Percentiles rank a stretch among this genome's conserved stretches.
Evolutionary conservation across 2,888 invertebrate species (phyloP).

Genomic region (Drosophila merina): DNA sequence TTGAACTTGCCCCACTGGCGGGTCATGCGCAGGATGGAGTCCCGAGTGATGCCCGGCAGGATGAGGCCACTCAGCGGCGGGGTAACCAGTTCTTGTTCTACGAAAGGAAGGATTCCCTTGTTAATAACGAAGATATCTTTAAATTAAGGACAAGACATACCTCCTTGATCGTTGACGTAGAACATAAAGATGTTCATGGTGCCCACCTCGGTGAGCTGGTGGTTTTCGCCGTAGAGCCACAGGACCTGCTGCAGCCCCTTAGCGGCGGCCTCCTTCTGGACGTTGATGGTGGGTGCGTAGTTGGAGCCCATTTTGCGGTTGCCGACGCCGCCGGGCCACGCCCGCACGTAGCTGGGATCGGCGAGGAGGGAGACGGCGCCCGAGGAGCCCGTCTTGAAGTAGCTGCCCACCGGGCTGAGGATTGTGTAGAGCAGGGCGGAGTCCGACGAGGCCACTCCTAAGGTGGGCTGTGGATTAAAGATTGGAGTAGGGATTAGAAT

Average conservation of each 20-base stretch:
- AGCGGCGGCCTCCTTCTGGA: conserved; percentile 90
- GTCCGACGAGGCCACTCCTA: conserved; percentile 94
- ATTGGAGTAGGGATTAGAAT: conserved; percentile 22
- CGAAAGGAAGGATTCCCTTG: conserved; percentile 35
- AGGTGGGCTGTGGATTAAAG: conserved; percentile 88
- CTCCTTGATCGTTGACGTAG: conserved; percentile 94
- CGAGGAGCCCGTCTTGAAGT: conserved; percentile 89
- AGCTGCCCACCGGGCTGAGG: conserved; percentile 96
- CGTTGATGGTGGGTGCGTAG: conserved; percentile 93
- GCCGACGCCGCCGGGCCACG: conserved; percentile 97
- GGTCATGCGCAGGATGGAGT: conserved; percentile 92
- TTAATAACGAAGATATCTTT: neutral
- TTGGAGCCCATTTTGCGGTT: conserved; percentile 98
- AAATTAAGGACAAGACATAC: conserved; percentile 84
- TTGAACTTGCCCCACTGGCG: conserved; percentile 94
- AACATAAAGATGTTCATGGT: conserved; percentile 99
- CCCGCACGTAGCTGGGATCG: conserved; percentile 93
- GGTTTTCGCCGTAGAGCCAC: conserved; percentile 97
- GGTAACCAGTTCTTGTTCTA: conserved; percentile 96
- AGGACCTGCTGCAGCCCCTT: conserved; percentile 96
- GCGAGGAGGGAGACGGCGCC: conserved; percentile 94
- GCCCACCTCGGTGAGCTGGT: conserved; percentile 98
- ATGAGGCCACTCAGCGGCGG: conserved; percentile 97
- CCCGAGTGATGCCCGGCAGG: conserved; percentile 96
- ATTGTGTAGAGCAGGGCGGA: conserved; percentile 96